phyloP scores from a whole-genome alignment of 2,113 vertebrate species.

The Zapus hudsonius region DNA sequence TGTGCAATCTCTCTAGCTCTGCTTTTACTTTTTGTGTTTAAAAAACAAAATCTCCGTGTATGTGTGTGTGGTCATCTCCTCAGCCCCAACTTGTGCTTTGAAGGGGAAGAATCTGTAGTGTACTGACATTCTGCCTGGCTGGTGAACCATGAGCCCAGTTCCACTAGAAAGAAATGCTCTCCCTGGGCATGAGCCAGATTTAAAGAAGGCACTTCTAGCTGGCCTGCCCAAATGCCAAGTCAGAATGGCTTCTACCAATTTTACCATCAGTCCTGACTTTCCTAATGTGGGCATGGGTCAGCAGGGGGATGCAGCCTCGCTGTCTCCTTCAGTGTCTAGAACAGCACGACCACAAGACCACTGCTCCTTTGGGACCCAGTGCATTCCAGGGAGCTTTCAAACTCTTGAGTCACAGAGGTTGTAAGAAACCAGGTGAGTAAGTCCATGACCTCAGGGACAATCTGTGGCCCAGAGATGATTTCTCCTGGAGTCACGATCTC shows the following conservation, averaged over 20 bases:
- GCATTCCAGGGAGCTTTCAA: too few species aligned
- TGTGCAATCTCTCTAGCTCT: too few species aligned
- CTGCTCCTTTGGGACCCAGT: accelerated
- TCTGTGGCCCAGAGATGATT: too few species aligned
- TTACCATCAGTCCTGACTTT: accelerated
- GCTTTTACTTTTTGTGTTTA: too few species aligned
- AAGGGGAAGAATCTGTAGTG: neutral
- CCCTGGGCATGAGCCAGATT: accelerated
- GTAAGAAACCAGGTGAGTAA: neutral
- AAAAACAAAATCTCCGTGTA: too few species aligned
- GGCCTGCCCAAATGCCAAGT: neutral
- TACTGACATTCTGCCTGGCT: accelerated
- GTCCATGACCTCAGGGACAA: too few species aligned
- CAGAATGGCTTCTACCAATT: accelerated
- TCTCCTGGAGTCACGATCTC: neutral
- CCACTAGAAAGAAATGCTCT: too few species aligned
- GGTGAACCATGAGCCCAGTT: too few species aligned
- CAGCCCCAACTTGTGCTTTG: too few species aligned
- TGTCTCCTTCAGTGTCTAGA: accelerated
- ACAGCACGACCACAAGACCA: neutral
- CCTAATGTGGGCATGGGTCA: accelerated
- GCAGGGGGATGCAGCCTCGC: too few species aligned
- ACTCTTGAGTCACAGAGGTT: neutral
- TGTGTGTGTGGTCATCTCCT: too few species aligned
- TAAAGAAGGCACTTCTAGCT: neutral